A percentile compares a stretch with the other conserved stretches of the same genome.
phyloP scores from a whole-genome alignment of 2,888 invertebrate genomes.

The Andrena flavipes region DNA sequence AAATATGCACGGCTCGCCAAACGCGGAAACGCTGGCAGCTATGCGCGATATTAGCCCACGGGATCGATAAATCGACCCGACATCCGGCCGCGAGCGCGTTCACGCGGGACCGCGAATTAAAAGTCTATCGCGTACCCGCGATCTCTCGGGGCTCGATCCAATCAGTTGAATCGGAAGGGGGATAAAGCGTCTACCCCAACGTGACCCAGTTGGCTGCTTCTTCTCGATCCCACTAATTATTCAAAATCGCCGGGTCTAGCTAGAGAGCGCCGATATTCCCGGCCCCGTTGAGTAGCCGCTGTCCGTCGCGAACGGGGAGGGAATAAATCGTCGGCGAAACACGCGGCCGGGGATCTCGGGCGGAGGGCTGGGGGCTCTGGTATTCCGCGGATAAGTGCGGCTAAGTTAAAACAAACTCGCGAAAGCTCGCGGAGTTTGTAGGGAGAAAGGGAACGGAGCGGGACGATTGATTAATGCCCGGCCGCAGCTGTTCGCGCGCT shows the following conservation, averaged over 20 bases:
- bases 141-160: neutral
- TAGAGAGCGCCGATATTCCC: neutral
- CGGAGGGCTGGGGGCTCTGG: neutral
- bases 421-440: constrained; percentile 7
- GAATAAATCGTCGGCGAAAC: constrained; percentile 37
- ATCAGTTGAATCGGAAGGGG: no score
- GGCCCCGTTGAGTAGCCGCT: neutral
- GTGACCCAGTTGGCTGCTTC: no score
- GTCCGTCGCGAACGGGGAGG: constrained; percentile 5
- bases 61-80: constrained; percentile 48
- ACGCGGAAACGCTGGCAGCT: constrained; percentile 22
- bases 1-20: constrained; percentile 23
- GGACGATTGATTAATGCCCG: constrained; percentile 57
- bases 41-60: constrained; percentile 40
- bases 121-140: neutral
- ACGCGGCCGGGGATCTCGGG: neutral
- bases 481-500: constrained; percentile 45
- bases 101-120: constrained; percentile 13
- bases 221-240: neutral
- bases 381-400: constrained; percentile 32
- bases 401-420: constrained; percentile 48
- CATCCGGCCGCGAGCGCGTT: neutral
- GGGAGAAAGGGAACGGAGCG: neutral
- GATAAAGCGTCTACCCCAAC: no score
- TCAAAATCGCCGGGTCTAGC: neutral